phyloP scores from a whole-genome alignment of 2,888 invertebrate genomes.

The Acleris literana region DNA sequence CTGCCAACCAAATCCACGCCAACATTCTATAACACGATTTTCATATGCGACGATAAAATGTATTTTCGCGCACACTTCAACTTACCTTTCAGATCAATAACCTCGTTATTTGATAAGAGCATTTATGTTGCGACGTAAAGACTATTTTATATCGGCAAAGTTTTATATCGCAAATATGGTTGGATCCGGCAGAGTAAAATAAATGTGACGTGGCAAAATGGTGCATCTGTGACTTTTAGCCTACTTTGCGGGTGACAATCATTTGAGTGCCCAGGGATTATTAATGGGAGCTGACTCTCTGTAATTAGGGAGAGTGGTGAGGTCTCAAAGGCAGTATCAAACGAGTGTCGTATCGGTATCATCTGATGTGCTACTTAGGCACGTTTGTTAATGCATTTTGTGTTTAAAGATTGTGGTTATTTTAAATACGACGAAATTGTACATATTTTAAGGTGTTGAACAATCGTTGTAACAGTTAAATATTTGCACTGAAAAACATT shows the following conservation, averaged over 20 bases:
- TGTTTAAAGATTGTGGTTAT: too few relatives aligned
- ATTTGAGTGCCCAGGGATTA: slow-evolving; percentile 45
- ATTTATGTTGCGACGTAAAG: slow-evolving; percentile 21
- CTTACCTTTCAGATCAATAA: slow-evolving; percentile 21
- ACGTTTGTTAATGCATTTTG: too few relatives aligned
- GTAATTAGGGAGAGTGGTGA: slow-evolving; percentile 60
- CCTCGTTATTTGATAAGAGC: slow-evolving; percentile 29
- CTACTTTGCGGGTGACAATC: slow-evolving; percentile 42
- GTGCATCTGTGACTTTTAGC: slow-evolving; percentile 7
- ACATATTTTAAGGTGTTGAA: too few relatives aligned
- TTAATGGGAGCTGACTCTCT: slow-evolving; percentile 39
- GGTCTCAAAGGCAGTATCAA: slow-evolving; percentile 21
- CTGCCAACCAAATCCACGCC: slow-evolving; percentile 2
- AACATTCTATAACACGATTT: slow-evolving; percentile 12
- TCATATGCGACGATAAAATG: slow-evolving; percentile 10
- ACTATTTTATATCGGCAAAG: slow-evolving; percentile 18
- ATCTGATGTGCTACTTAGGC: too few relatives aligned
- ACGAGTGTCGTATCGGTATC: too few relatives aligned
- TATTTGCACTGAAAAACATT: too few relatives aligned
- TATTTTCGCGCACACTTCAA: slow-evolving; percentile 22
- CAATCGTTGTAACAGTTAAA: too few relatives aligned
- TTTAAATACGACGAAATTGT: too few relatives aligned
- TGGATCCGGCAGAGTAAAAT: not conserved
- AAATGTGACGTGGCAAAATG: not conserved
- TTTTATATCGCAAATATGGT: slow-evolving; percentile 14